Evolutionary conservation across 1,140 invertebrate genomes (phyloP), one percentile per base, ranked within the genome.

Genomic region (Pseudomyrmex gracilis): DNA sequence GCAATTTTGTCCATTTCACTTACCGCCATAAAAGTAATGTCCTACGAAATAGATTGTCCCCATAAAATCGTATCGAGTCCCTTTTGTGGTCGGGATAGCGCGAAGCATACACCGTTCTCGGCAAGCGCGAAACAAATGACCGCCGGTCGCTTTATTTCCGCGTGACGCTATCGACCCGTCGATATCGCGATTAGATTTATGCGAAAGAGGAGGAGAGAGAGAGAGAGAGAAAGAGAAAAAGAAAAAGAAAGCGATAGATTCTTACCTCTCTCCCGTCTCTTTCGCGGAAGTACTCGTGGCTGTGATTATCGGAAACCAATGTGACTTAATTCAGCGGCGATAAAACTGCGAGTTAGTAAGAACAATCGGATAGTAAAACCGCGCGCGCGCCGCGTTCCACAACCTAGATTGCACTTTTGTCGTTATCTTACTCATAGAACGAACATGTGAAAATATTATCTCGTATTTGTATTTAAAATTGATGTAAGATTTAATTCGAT

Each of bases 1-100:
- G 63, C 78, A 85, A 83, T 85, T 85, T 83, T 73, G 80, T 83
- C 80, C 80, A 82, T 76, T 76, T 67, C 82, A 53, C 45, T 53
- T 53, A 63, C 58, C 80, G 49, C 80, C 73, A 85, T 82, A 73
- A 71, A 83, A 74, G 55, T 68, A 57, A 70, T 82, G 78, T 55
- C 47, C 78, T 61, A 68, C 57, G 82, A 85, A 77, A 84, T 76
- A 70, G 63, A 82, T 84, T 77, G 66, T 71, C 76, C 66, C 76
- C 76, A 80, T 80, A 80, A 80, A 80, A 80, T 80, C 55, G 76
- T 80, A 80, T 80, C 76, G 76, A 80, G 76, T 80, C 76, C 63
- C 76, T 80, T 80, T 80, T 71, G 76, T 80, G 76, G 76, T 17
- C 43, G 15, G 76, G 76, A 71, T 80, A 80, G 66, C 24, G 73